These are phyloP conservation scores for Channa striata DNA, from an alignment of 2,797 vertebrate genomes.

Conservation along the genomic window DNA sequence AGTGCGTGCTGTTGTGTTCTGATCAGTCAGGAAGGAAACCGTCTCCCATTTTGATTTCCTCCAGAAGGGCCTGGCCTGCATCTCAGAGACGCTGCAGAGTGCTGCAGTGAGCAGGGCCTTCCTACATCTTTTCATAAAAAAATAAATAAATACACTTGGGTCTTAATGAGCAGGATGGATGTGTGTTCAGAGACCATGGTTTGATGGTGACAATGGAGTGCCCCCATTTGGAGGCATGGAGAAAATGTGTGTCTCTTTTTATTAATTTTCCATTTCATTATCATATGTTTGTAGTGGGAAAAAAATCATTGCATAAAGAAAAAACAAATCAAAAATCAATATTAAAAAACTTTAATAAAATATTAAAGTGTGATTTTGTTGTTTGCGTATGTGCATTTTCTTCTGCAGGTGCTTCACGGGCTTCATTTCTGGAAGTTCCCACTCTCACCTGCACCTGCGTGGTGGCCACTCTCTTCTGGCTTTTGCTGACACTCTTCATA, in stretches of 20 bases:
- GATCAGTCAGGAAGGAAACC: slow-evolving; percentile 92
- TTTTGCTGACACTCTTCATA: slow-evolving; percentile 93
- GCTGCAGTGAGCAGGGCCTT: slow-evolving; percentile 27
- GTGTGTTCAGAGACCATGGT: slow-evolving; percentile 6
- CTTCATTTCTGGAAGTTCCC: slow-evolving; percentile 90
- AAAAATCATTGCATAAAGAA: background rate
- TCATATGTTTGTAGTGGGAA: background rate
- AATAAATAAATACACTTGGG: slow-evolving; percentile 5
- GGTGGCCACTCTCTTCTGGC: slow-evolving; percentile 93
- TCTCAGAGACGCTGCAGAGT: slow-evolving; percentile 36
- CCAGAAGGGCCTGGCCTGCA: slow-evolving; percentile 79
- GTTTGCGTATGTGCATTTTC: slow-evolving; percentile 17
- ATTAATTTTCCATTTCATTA: background rate
- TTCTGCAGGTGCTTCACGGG: slow-evolving; percentile 83
- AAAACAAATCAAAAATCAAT: background rate
- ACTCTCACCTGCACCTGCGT: slow-evolving; percentile 92
- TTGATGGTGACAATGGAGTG: slow-evolving; percentile 40
- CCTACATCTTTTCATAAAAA: slow-evolving; percentile 28
- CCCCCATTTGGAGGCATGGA: slow-evolving; percentile 41
- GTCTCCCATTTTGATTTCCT: slow-evolving; percentile 95
- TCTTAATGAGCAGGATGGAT: slow-evolving; percentile 17
- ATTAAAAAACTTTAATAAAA: background rate
- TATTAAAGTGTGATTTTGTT: background rate
- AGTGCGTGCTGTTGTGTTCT: slow-evolving; percentile 74
- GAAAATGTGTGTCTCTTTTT: background rate